Percentiles rank a stretch among this genome's conserved stretches.
Evolutionary conservation across 2,113 vertebrate genomes (phyloP).

Genomic region (Genyomyrus donnyi): DNA sequence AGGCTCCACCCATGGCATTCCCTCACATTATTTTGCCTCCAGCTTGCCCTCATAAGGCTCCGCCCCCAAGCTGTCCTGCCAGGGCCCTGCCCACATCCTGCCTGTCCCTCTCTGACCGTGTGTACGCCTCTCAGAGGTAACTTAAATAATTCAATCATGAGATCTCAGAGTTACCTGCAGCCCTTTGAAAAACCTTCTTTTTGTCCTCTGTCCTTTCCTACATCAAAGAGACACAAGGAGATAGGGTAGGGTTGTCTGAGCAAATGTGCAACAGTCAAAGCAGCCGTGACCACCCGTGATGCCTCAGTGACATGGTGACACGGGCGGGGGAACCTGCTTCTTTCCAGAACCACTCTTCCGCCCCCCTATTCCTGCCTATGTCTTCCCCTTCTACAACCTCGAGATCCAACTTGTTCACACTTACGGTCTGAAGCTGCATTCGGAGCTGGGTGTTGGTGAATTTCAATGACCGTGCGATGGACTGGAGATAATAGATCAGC

Average conservation of each 20-base stretch:
- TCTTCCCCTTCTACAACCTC: background rate
- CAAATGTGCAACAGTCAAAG: background rate
- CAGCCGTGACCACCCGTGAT: background rate
- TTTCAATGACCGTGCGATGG: constrained; percentile 88
- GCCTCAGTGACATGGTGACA: background rate
- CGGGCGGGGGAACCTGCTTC: background rate
- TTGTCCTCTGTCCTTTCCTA: constrained; percentile 91
- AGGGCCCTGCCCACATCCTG: background rate
- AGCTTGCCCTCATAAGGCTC: background rate
- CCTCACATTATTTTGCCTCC: background rate
- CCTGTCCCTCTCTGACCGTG: background rate
- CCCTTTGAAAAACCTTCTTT: constrained; percentile 86
- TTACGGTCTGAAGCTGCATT: constrained; percentile 86
- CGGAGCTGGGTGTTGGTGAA: constrained; percentile 94
- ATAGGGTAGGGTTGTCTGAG: background rate
- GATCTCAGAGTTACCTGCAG: constrained; percentile 65
- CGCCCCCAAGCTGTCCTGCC: background rate
- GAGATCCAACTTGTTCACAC: constrained; percentile 39
- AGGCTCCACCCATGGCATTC: background rate
- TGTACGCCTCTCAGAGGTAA: background rate
- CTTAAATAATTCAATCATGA: background rate
- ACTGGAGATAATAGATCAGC: constrained; percentile 96
- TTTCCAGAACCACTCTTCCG: background rate
- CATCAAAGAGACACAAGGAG: constrained; percentile 26
- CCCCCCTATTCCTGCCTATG: background rate